Conservation (phyloP, 2,888 invertebrate genomes). For the Lissonota sp. region DNA sequence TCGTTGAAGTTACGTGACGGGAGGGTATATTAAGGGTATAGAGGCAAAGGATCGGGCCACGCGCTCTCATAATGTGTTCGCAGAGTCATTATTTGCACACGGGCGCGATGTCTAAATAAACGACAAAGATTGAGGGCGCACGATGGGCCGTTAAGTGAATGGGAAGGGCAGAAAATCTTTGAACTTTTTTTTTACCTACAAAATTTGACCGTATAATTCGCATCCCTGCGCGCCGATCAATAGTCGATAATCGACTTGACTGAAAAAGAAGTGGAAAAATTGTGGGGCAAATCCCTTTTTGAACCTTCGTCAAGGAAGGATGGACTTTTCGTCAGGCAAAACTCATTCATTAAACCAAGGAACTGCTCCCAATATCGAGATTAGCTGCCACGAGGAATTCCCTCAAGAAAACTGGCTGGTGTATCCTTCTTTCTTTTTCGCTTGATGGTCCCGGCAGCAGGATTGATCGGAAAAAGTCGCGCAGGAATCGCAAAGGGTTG, state of each 20-base stretch:
- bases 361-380: no score
- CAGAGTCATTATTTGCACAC: conserved; percentile 75
- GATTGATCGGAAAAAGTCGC: neutral
- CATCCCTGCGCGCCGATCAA: conserved; percentile 46
- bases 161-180: conserved; percentile 29
- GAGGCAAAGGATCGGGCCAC: conserved; percentile 45
- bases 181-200: neutral
- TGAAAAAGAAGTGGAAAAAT: neutral
- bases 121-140: conserved; percentile 42
- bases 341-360: no score
- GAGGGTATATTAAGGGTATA: conserved; percentile 29
- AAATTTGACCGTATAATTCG: conserved; percentile 34
- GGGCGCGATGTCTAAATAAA: conserved; percentile 72
- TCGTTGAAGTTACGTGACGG: conserved; percentile 60
- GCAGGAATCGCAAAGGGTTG: neutral
- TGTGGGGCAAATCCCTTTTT: conserved; percentile 11
- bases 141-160: conserved; percentile 44
- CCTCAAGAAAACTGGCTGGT: conserved; percentile 17
- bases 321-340: no score
- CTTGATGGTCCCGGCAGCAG: neutral
- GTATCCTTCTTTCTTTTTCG: neutral
- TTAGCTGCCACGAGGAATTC: no score
- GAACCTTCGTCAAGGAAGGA: no score
- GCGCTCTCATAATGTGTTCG: conserved; percentile 56
- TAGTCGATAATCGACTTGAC: conserved; percentile 48